A percentile compares a stretch with the other conserved stretches of the same genome.
These are phyloP conservation scores for Venustoraphidia nigricollis DNA, from an alignment of 2,888 invertebrate genomes.

Conservation along the genomic window DNA sequence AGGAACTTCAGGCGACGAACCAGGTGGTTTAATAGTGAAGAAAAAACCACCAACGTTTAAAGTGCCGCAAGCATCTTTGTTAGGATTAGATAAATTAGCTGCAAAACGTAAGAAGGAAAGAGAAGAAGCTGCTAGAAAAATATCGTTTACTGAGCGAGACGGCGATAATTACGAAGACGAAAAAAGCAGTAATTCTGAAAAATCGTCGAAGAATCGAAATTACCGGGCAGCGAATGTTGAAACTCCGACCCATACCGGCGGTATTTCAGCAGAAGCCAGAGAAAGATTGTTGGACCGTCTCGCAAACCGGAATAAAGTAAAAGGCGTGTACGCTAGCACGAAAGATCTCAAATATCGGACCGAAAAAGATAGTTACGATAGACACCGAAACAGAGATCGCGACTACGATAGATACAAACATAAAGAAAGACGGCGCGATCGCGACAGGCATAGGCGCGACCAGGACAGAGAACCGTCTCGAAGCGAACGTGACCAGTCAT, in stretches of 20 bases:
- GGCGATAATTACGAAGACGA: conserved; percentile 25
- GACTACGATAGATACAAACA: conserved; percentile 22
- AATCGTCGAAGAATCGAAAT: conserved; percentile 34
- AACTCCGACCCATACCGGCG: conserved; percentile 90
- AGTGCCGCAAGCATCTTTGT: conserved; percentile 56
- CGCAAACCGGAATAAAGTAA: conserved; percentile 37
- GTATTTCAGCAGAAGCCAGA: conserved; percentile 66
- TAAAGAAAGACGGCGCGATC: conserved; percentile 15
- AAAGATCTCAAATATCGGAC: conserved; percentile 30
- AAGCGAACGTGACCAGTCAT: conserved; percentile 12
- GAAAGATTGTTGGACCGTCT: conserved; percentile 54
- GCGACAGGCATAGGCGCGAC: conserved; percentile 21
- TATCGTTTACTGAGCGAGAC: conserved; percentile 45
- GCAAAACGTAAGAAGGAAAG: conserved; percentile 50
- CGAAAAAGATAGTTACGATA: conserved; percentile 27
- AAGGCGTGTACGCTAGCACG: conserved; percentile 56
- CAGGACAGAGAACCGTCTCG: conserved; percentile 17
- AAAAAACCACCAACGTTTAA: conserved; percentile 59
- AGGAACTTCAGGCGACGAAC: conserved; percentile 39
- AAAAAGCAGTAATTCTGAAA: conserved; percentile 19
- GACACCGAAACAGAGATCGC: conserved; percentile 24
- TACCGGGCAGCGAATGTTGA: conserved; percentile 70
- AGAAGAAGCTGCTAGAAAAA: conserved; percentile 43
- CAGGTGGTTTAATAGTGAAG: conserved; percentile 56
- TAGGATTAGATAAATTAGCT: conserved; percentile 76